Conservation (phyloP, 2,797 vertebrate genomes). For the Paedocypris micromegethes region DNA sequence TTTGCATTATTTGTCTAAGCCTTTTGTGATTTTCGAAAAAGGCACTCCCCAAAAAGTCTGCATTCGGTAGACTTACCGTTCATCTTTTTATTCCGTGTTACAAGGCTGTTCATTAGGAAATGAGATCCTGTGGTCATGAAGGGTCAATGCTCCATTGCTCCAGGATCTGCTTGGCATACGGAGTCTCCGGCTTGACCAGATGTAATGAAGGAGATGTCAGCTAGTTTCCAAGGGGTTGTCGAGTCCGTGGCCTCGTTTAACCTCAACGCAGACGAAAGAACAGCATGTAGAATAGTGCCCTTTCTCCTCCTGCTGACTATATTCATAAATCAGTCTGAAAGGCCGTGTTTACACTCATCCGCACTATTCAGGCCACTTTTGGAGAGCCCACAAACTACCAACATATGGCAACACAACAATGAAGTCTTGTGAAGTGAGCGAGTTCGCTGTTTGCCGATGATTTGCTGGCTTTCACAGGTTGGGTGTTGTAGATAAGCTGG, state of each 20-base stretch:
- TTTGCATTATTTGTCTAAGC: no score
- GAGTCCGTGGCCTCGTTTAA: conserved; percentile 24
- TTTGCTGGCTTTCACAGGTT: conserved; percentile 4
- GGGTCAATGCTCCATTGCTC: conserved; percentile 7
- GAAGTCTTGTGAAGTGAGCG: no score
- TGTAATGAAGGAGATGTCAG: conserved; percentile 40
- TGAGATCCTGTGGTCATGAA: background rate
- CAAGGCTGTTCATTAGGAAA: background rate
- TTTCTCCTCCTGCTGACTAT: conserved; percentile 4
- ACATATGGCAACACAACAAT: no score
- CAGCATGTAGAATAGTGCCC: conserved; percentile 8
- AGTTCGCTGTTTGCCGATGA: no score
- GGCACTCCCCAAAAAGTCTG: no score
- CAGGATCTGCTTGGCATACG: conserved; percentile 6
- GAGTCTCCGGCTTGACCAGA: conserved; percentile 8
- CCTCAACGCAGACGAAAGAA: conserved; percentile 32
- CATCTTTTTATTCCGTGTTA: background rate
- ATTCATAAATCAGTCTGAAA: conserved; percentile 35
- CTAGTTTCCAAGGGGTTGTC: conserved; percentile 28
- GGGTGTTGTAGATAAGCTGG: conserved; percentile 11
- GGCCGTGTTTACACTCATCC: background rate
- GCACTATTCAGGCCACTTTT: background rate
- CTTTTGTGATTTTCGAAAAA: no score
- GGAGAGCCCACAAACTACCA: background rate
- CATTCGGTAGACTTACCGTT: no score